phyloP scores from a whole-genome alignment of 1,140 invertebrate genomes.

The Pogonomyrmex barbatus region DNA sequence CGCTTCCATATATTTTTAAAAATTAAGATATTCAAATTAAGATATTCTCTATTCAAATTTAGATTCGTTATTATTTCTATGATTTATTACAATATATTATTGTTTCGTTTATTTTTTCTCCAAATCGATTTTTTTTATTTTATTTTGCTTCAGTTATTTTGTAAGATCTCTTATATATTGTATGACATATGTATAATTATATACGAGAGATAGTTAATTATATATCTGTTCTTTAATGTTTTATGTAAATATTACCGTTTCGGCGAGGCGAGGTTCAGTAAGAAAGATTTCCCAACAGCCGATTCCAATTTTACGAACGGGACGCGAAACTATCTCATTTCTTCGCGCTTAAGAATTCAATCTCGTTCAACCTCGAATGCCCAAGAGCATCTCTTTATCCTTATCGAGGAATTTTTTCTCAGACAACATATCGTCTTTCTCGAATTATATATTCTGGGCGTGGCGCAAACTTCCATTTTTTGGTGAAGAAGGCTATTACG shows the following conservation, averaged over 20 bases:
- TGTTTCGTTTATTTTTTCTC: not conserved
- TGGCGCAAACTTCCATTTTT: conserved; percentile 9
- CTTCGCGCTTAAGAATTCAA: conserved; percentile 17
- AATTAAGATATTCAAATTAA: not conserved
- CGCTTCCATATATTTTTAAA: not conserved
- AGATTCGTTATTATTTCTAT: not conserved
- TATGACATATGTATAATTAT: not conserved
- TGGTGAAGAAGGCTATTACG: not conserved
- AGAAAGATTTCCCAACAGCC: not conserved
- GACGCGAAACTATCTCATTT: not conserved
- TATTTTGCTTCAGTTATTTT: not conserved
- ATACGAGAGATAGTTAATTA: not conserved
- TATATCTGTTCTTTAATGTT: not conserved
- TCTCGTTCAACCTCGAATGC: not conserved
- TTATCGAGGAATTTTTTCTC: conserved; percentile 3
- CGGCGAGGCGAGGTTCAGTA: not conserved
- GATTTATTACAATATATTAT: not conserved
- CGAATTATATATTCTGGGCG: conserved; percentile 31
- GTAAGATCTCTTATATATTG: not conserved
- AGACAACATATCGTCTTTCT: not conserved
- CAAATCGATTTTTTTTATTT: not conserved
- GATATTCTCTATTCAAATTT: not conserved
- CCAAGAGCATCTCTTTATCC: not conserved
- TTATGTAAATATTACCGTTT: not conserved
- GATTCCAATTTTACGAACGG: not conserved